Conservation (phyloP, 2,797 vertebrate genomes). For the Argentina silus region DNA sequence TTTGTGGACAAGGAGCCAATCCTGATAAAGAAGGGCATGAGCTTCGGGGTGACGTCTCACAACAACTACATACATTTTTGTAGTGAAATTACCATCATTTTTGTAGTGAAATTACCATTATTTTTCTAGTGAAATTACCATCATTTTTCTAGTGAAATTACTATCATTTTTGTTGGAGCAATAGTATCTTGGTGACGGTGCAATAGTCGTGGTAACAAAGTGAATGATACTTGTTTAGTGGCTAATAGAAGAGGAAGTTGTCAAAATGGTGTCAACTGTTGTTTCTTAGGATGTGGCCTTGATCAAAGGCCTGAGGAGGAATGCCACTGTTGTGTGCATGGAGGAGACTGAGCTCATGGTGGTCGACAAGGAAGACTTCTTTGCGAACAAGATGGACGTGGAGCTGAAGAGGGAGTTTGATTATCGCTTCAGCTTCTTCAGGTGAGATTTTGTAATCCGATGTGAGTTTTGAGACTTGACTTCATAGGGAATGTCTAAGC, state of each 20-base stretch:
- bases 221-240: neutral
- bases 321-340: conserved; percentile 66
- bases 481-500: neutral
- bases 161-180: too few species aligned
- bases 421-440: conserved; percentile 59
- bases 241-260: neutral
- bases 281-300: conserved; percentile 62
- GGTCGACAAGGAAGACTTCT: conserved; percentile 68
- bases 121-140: too few species aligned
- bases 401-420: conserved; percentile 65
- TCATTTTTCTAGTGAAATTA: neutral
- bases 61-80: neutral
- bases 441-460: conserved; percentile 44
- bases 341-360: conserved; percentile 74
- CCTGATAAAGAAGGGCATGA: conserved; percentile 26
- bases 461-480: neutral
- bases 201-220: neutral
- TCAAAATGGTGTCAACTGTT: neutral
- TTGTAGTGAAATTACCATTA: neutral
- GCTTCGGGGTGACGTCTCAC: conserved; percentile 23
- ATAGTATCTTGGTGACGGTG: neutral
- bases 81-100: neutral
- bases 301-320: conserved; percentile 48
- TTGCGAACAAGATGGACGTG: conserved; percentile 59
- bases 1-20: conserved; percentile 51